These are phyloP conservation scores for Sialia sialis DNA, from an alignment of 2,113 vertebrate species.

Conservation along the genomic window DNA sequence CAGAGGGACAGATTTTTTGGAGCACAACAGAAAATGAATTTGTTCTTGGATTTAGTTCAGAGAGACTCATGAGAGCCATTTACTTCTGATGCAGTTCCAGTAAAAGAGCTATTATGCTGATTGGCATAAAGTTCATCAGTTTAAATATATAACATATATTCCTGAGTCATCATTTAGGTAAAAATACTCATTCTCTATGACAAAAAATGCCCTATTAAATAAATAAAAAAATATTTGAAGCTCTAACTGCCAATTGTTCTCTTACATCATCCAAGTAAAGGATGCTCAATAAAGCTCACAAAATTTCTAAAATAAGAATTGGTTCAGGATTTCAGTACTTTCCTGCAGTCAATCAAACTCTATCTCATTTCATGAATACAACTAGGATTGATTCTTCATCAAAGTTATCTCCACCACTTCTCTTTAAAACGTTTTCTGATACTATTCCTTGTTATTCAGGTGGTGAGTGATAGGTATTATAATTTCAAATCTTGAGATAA, in stretches of 20 bases:
- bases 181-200: not conserved
- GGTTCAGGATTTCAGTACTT: not conserved
- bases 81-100: constrained; percentile 27
- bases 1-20: not conserved
- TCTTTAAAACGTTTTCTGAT: not conserved
- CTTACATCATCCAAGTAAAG: not conserved
- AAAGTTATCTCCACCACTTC: not conserved
- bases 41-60: constrained; percentile 47
- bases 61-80: constrained; percentile 21
- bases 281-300: not conserved
- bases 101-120: constrained; percentile 28
- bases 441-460: not conserved
- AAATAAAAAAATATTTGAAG: not conserved
- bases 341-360: not conserved
- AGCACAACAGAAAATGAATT: constrained; percentile 12
- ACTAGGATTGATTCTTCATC: not conserved
- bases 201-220: not conserved
- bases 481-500: not conserved
- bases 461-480: not conserved
- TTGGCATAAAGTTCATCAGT: constrained; percentile 6
- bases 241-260: not conserved
- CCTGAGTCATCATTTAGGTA: not conserved
- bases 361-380: not conserved
- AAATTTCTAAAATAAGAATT: not conserved
- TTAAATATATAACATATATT: constrained; percentile 30